Base-by-base conservation (phyloP, 2,888 invertebrate genomes). In the Smittia sp. region DNA sequence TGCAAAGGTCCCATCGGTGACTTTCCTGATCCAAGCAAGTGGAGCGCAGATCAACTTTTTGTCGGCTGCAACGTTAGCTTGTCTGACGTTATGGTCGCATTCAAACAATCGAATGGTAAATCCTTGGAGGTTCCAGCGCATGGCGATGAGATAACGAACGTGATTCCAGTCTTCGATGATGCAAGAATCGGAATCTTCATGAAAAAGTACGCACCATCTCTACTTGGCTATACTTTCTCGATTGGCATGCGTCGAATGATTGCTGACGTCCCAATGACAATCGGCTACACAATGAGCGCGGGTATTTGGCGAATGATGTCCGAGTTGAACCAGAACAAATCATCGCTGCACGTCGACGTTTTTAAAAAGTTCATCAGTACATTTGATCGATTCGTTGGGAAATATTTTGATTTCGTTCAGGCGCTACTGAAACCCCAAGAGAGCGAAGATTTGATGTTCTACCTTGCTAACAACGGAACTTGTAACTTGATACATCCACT, bases 91-190 rank as follows among this genome's bases (percentile, higher is more conserved):
- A 27, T 66, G 0, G 18, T 18, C 1, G 15, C 39, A 6, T 18
- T 66, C 0, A 1, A 32, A 20, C 27, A 32, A 27, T 66, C 66
- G 4, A 11, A 11, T 20, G 66, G 38, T 66, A 3, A 20, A 1
- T 18, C 6, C 18, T 22, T 66, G 13, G 38, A 66, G 22, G 38
- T 38, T 18, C 66, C 66, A 39, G 66, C 20, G 38, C 18, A 38
- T n/a, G 66, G 38, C 1, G 22, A 66, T 13, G 32, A 66, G 22
- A 66, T 66, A 2, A 66, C 66, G 11, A 66, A 66, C 38, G 32
- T 32, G 15, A 66, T 66, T 66, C 66, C 66, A 2, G 66, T 66
- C 1, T 66, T 66, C 11, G 66, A 66, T 66, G 66, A 66, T 38
- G 38, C 66, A n/a, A 15, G 38, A 6, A 66, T 66, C 20, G 66